These are phyloP conservation scores for Lasioglossum oenotherae DNA, from an alignment of 2,888 invertebrate species.

Conservation along the genomic window DNA sequence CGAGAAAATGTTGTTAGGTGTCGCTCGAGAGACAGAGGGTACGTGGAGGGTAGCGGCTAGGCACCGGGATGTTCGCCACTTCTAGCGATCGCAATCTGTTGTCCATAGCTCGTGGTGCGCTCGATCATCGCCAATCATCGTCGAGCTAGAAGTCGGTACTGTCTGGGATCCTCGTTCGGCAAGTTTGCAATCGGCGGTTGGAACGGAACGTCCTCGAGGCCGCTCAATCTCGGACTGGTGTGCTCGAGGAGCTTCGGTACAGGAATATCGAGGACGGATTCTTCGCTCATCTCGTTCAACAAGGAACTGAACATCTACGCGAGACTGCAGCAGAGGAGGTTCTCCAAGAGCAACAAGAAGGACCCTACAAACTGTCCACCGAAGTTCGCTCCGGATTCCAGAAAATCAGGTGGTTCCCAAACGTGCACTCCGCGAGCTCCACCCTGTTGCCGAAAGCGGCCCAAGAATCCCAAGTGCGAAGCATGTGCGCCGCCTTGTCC, in stretches of 20 bases:
- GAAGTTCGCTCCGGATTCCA: neutral
- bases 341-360: neutral
- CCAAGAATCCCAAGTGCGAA: conserved; percentile 29
- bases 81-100: conserved; percentile 38
- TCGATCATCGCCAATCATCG: neutral
- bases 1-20: conserved; percentile 69
- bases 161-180: conserved; percentile 21
- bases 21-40: conserved; percentile 74
- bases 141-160: conserved; percentile 26
- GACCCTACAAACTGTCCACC: neutral
- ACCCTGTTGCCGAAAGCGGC: conserved; percentile 26
- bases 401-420: neutral
- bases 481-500: conserved; percentile 21
- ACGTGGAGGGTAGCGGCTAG: conserved; percentile 70
- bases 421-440: conserved; percentile 30
- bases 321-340: conserved; percentile 16
- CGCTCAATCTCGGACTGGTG: neutral
- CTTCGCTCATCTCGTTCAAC: neutral
- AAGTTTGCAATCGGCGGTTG: neutral
- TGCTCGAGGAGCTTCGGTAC: conserved; percentile 36
- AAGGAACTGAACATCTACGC: neutral
- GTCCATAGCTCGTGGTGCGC: conserved; percentile 34
- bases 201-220: neutral
- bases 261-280: neutral
- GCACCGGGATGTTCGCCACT: conserved; percentile 8